Percentiles rank a stretch among this genome's conserved stretches.
These are phyloP conservation scores for Anodontia alba DNA, from an alignment of 2,888 invertebrate species.

Conservation along the genomic window DNA sequence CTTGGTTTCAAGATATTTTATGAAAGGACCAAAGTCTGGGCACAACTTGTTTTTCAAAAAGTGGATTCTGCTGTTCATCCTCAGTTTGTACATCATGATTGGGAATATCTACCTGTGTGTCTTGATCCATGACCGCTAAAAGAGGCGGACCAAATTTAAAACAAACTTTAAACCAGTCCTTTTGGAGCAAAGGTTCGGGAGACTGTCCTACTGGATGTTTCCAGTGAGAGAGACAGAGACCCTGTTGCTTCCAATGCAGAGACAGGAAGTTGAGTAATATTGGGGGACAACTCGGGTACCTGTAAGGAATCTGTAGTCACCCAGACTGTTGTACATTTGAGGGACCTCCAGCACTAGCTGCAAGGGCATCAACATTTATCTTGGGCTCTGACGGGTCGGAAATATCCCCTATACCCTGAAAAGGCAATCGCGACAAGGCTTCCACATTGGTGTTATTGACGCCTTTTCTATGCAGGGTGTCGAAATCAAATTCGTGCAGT, in stretches of 20 bases:
- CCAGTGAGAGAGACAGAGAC: not conserved
- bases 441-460: not conserved
- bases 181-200: not conserved
- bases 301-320: not conserved
- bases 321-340: not conserved
- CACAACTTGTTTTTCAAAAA: slow-evolving; percentile 1
- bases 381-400: too few relatives aligned
- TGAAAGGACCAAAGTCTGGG: not conserved
- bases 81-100: not conserved
- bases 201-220: not conserved
- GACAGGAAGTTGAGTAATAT: not conserved
- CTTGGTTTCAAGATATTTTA: not conserved
- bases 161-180: not conserved
- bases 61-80: not conserved
- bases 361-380: too few relatives aligned
- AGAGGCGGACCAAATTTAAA: slow-evolving; percentile 1
- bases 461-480: slow-evolving; percentile 33
- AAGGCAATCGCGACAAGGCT: not conserved
- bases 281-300: not conserved
- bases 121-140: not conserved
- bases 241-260: not conserved
- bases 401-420: not conserved
- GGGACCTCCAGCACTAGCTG: too few relatives aligned
- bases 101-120: not conserved
- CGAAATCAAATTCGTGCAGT: slow-evolving; percentile 48